phyloP scores from a whole-genome alignment of 2,797 vertebrate genomes.

The Karalla daura region DNA sequence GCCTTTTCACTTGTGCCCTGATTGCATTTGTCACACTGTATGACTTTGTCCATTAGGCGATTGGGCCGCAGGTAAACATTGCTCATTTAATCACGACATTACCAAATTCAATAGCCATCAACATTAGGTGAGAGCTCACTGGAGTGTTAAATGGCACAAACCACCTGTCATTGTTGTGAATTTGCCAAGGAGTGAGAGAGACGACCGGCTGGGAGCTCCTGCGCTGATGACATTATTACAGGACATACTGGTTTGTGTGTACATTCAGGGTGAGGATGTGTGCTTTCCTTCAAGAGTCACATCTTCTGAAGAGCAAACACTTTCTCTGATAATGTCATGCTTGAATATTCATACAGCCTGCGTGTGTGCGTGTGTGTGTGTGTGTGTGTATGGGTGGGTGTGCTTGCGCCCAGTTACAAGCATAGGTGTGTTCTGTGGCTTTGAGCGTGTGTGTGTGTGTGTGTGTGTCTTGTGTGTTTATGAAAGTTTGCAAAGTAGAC shows the following conservation, averaged over 20 bases:
- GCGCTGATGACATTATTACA: slow-evolving; percentile 61
- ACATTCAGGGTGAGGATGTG: slow-evolving; percentile 73
- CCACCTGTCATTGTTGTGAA: slow-evolving; percentile 24
- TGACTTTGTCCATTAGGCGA: slow-evolving; percentile 75
- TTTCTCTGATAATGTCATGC: slow-evolving; percentile 38
- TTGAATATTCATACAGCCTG: slow-evolving; percentile 53
- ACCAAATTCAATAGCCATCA: slow-evolving; percentile 76
- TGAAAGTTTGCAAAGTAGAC: slow-evolving; percentile 85
- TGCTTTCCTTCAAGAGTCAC: slow-evolving; percentile 34
- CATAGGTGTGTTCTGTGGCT: slow-evolving; percentile 49
- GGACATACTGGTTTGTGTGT: slow-evolving; percentile 78
- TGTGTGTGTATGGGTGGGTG: slow-evolving; percentile 9
- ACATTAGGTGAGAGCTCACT: slow-evolving; percentile 50
- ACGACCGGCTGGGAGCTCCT: slow-evolving; percentile 3
- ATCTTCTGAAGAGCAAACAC: slow-evolving; percentile 61
- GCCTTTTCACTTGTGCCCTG: slow-evolving; percentile 49
- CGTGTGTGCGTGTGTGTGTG: slow-evolving; percentile 7
- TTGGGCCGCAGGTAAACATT: slow-evolving; percentile 62
- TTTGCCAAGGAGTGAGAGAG: slow-evolving; percentile 28
- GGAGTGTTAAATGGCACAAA: slow-evolving; percentile 52
- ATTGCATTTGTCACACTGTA: slow-evolving; percentile 70
- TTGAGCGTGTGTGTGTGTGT: slow-evolving; percentile 13
- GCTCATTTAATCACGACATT: slow-evolving; percentile 74
- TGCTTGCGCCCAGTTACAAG: not conserved
- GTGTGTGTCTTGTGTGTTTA: slow-evolving; percentile 49